These are phyloP conservation scores for Idaea dimidiata DNA, from an alignment of 2,888 invertebrate genomes.

Conservation along the genomic window DNA sequence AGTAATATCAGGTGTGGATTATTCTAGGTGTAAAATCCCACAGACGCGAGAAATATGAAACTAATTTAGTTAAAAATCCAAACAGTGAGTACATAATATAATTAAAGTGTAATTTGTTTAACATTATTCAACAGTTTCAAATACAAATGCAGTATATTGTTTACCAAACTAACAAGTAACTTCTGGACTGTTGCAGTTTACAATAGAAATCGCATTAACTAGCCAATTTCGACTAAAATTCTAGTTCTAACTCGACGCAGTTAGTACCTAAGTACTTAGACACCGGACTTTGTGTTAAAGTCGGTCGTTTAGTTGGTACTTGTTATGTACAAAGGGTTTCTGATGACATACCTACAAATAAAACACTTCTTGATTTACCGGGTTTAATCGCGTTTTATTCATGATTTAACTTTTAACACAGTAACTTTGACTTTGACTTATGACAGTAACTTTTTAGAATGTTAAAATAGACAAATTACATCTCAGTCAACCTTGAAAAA, in stretches of 20 bases:
- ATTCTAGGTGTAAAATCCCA: too few species aligned
- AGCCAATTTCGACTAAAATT: neutral
- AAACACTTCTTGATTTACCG: too few species aligned
- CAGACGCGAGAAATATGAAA: too few species aligned
- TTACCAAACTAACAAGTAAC: neutral
- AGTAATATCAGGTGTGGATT: too few species aligned
- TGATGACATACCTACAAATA: neutral
- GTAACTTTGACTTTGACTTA: too few species aligned
- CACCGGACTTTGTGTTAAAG: neutral
- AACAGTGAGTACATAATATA: too few species aligned
- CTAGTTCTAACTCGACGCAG: neutral
- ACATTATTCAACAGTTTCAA: neutral
- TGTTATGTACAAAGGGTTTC: neutral
- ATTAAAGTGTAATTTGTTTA: neutral
- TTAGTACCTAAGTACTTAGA: neutral
- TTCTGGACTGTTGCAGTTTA: neutral
- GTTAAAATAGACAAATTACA: too few species aligned
- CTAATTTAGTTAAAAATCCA: too few species aligned
- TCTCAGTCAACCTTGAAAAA: too few species aligned
- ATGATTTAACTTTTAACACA: too few species aligned
- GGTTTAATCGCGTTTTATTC: too few species aligned
- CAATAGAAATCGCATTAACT: slow-evolving; percentile 1
- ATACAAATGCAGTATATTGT: slow-evolving; percentile 1
- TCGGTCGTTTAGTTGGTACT: neutral
- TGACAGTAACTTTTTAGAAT: too few species aligned